phyloP scores from a whole-genome alignment of 1,140 invertebrate species.

The Stegodyphus mimosarum region DNA sequence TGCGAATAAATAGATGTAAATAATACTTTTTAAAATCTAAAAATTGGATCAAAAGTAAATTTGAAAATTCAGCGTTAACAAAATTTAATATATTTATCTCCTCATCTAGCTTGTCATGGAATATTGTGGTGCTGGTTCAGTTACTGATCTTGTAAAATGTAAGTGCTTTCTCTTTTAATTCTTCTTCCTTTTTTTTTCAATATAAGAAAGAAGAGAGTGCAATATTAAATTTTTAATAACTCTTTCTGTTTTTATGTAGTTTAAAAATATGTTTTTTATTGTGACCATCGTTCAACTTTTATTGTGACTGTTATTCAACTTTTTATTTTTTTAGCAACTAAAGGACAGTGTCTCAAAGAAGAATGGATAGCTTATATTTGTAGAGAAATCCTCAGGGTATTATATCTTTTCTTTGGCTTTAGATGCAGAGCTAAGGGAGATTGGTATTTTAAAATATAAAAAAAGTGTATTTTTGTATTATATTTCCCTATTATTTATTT shows the following conservation, averaged over 20 bases:
- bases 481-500: no score
- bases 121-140: conserved; percentile 98
- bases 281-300: not conserved
- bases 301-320: conserved; percentile 20
- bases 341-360: conserved; percentile 97
- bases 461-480: no score
- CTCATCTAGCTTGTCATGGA: conserved; percentile 92
- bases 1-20: not conserved
- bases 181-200: not conserved
- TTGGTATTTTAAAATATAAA: not conserved
- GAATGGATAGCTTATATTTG: conserved; percentile 99
- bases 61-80: not conserved
- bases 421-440: not conserved
- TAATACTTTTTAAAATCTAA: not conserved
- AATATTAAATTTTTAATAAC: not conserved
- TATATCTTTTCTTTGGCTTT: not conserved
- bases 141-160: conserved; percentile 98
- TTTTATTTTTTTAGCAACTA: conserved; percentile 76
- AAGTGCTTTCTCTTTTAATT: conserved; percentile 59
- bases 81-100: conserved; percentile 33
- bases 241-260: not conserved
- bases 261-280: conserved; percentile 5
- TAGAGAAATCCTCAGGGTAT: conserved; percentile 85
- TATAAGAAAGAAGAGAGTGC: not conserved
- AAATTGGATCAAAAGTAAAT: not conserved